These are phyloP conservation scores for Rhabdomys dilectus DNA, from an alignment of 2,113 vertebrate species.

Conservation along the genomic window DNA sequence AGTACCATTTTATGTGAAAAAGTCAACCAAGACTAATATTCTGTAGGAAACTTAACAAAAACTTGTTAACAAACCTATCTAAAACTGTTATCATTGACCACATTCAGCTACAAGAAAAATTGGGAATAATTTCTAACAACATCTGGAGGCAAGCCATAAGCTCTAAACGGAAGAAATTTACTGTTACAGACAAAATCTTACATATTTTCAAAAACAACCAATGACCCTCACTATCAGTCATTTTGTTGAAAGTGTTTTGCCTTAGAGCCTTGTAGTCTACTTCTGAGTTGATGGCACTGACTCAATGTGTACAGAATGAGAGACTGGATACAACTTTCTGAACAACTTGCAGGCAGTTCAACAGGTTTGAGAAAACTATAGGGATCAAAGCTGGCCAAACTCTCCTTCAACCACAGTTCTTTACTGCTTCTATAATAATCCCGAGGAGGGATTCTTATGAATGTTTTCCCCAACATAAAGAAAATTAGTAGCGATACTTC, in stretches of 20 bases:
- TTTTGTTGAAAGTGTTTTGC: constrained; percentile 13
- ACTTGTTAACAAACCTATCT: neutral
- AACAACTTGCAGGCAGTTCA: neutral
- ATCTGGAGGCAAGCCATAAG: constrained; percentile 11
- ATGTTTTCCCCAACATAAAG: neutral
- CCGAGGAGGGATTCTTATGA: neutral
- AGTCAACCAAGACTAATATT: neutral
- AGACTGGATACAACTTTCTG: neutral
- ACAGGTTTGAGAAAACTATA: neutral
- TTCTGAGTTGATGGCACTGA: neutral
- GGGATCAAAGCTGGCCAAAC: neutral
- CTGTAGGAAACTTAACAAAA: neutral
- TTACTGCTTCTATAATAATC: neutral
- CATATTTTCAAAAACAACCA: constrained; percentile 30
- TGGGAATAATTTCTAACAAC: neutral
- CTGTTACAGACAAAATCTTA: neutral
- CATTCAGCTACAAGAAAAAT: neutral
- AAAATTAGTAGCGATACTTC: no score
- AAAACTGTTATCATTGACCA: neutral
- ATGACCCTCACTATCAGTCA: neutral
- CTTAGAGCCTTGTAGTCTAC: neutral
- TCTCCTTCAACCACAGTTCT: neutral
- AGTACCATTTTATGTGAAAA: constrained; percentile 11
- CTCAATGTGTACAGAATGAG: neutral
- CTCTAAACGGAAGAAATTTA: constrained; percentile 35